These are phyloP conservation scores for Turnix velox DNA, from an alignment of 2,113 vertebrate species.

Conservation along the genomic window DNA sequence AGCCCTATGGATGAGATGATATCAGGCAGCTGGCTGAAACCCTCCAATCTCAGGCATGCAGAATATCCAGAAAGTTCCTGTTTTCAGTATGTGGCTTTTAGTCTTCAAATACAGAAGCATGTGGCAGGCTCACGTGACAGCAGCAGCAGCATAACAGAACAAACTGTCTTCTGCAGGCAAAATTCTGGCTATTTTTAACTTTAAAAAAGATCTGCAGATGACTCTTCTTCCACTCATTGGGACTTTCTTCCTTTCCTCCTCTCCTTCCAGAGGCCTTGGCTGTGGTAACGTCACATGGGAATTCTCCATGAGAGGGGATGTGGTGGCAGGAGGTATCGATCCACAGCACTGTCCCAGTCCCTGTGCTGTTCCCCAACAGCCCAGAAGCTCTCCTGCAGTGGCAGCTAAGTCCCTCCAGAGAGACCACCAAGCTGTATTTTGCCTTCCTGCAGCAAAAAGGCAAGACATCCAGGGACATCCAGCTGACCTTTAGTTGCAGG, in stretches of 20 bases:
- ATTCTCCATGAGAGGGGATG: fast-evolving
- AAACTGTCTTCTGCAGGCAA: constrained; percentile 8
- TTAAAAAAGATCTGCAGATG: background rate
- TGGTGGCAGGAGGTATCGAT: background rate
- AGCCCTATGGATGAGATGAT: background rate
- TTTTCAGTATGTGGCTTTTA: background rate
- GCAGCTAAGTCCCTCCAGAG: background rate
- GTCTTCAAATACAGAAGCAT: constrained; percentile 7
- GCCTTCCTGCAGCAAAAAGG: background rate
- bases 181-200: constrained; percentile 39
- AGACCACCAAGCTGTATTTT: background rate
- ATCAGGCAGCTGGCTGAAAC: background rate
- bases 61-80: constrained; percentile 32
- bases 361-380: background rate
- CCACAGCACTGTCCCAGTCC: background rate
- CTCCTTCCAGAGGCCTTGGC: background rate
- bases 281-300: background rate
- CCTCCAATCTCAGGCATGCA: background rate
- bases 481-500: background rate
- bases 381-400: background rate
- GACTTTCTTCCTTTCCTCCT: background rate
- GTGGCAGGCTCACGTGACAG: background rate
- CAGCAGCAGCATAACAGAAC: constrained; percentile 6
- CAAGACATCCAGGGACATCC: background rate
- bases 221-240: background rate